Evolutionary conservation across 2,888 invertebrate genomes (phyloP).

Genomic region (Celastrina argiolus): DNA sequence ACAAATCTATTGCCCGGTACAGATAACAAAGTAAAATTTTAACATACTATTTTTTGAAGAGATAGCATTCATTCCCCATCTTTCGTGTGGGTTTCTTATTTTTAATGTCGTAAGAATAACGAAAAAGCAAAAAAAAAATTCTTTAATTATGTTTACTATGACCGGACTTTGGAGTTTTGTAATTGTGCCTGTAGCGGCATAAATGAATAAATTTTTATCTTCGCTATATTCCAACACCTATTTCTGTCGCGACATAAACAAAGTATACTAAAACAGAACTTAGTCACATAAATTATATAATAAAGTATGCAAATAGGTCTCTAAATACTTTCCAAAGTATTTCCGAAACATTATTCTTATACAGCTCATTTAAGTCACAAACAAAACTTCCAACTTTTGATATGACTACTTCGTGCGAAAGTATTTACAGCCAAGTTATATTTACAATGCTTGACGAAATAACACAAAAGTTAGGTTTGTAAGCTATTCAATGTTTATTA

Average conservation of each 20-base stretch:
- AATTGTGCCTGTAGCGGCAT: no score
- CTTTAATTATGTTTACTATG: no score
- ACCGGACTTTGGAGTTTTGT: no score
- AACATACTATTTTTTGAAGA: no score
- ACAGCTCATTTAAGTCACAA: constrained; percentile 14
- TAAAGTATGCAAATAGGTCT: constrained; percentile 17
- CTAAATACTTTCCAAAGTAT: constrained; percentile 2
- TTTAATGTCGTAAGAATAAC: no score
- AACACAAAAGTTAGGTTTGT: background rate
- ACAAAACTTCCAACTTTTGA: constrained; percentile 28
- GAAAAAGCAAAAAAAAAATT: no score
- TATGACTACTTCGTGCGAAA: constrained; percentile 39
- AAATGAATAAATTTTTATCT: background rate
- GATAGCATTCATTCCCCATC: no score
- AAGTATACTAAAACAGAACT: constrained; percentile 3
- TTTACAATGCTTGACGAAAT: constrained; percentile 11
- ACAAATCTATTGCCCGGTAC: no score
- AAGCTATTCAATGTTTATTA: background rate
- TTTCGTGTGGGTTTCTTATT: no score
- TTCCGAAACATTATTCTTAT: constrained; percentile 10
- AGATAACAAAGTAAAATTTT: no score
- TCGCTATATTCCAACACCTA: background rate
- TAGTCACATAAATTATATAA: background rate
- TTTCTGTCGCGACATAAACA: background rate
- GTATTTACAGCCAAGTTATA: constrained; percentile 37